Base-by-base conservation (phyloP, 2,888 invertebrate species). In the Orthonychiurus folsomi region DNA sequence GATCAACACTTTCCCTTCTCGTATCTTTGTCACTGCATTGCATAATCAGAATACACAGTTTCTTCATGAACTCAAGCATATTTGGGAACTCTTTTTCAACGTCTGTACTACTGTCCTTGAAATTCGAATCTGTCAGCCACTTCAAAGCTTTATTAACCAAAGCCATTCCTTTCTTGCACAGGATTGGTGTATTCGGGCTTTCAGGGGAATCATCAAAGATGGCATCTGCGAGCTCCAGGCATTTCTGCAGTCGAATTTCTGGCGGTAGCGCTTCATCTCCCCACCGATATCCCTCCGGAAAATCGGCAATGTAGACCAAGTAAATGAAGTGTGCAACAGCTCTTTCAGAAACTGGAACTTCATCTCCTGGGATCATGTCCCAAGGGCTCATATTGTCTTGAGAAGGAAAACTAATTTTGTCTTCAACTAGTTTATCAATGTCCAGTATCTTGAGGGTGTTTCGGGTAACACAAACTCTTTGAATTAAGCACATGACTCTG, bases 1-100 rank as follows among this genome's bases (percentile, higher is more conserved):
- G 23, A 18, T 59, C 50, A 15, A 54, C 3, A 37, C 89, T 37
- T 15, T 9, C 15, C 15, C 15, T 37, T 15, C 37, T 5, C 5
- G 15, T 37, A 5, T 37, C 37, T 15, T 15, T 37, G 15, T 37
- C 37, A 37, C 15, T 37, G 37, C 37, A 37, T 9, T 9, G 37
- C 15, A 5, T 15, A 37, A 37, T 37, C 37, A 37, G 37, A 37
- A 5, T 9, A 37, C 9, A 9, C 5, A 37, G 37, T 37, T 15
- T 37, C n/a, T n/a, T n/a, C n/a, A n/a, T n/a, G n/a, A n/a, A n/a
- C n/a, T n/a, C n/a, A n/a, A n/a, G n/a, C n/a, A n/a, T n/a, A n/a
- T n/a, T n/a, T n/a, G n/a, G n/a, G n/a, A n/a, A n/a, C n/a, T n/a
- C n/a, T n/a, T n/a, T n/a, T n/a, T n/a, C n/a, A n/a, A n/a, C n/a